Conservation (phyloP, 2,797 vertebrate species). For the Poeciliopsis turneri region DNA sequence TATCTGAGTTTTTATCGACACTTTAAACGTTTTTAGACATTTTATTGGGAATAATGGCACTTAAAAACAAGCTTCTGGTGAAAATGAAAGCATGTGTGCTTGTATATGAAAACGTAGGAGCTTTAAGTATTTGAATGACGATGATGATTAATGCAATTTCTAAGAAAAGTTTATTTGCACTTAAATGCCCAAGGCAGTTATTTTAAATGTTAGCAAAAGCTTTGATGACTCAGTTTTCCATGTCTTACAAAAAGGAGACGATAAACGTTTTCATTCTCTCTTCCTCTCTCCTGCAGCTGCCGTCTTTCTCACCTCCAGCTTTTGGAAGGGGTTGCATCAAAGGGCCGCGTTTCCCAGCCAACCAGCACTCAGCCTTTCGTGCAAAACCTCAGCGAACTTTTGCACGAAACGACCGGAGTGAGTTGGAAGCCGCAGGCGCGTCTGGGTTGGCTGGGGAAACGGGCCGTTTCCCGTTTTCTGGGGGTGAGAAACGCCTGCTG, state of each 20-base stretch:
- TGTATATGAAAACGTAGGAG: slow-evolving; percentile 47
- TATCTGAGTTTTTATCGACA: slow-evolving; percentile 60
- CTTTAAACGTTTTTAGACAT: slow-evolving; percentile 49
- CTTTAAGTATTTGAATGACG: slow-evolving; percentile 54
- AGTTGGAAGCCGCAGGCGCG: slow-evolving; percentile 52
- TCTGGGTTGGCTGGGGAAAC: slow-evolving; percentile 83
- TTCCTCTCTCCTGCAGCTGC: slow-evolving; percentile 66
- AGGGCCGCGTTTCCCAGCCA: slow-evolving; percentile 83
- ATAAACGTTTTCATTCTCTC: slow-evolving; percentile 18
- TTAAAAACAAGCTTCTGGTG: slow-evolving; percentile 39
- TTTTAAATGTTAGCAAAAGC: slow-evolving; percentile 27
- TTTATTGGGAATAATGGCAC: slow-evolving; percentile 44
- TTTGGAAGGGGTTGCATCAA: slow-evolving; percentile 83
- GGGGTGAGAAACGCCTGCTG: slow-evolving; percentile 81
- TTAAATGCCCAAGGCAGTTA: slow-evolving; percentile 46
- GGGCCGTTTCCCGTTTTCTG: slow-evolving; percentile 84
- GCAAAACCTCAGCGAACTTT: slow-evolving; percentile 78
- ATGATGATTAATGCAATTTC: slow-evolving; percentile 25
- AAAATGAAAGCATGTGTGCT: slow-evolving; percentile 64
- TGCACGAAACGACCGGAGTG: slow-evolving; percentile 72
- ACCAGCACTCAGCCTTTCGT: slow-evolving; percentile 76
- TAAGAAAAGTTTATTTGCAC: slow-evolving; percentile 49
- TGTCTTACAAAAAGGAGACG: slow-evolving; percentile 11
- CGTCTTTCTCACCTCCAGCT: slow-evolving; percentile 82
- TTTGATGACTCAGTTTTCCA: slow-evolving; percentile 27